These are phyloP conservation scores for Hyposoter dolosus DNA, from an alignment of 2,888 invertebrate species.

Conservation along the genomic window DNA sequence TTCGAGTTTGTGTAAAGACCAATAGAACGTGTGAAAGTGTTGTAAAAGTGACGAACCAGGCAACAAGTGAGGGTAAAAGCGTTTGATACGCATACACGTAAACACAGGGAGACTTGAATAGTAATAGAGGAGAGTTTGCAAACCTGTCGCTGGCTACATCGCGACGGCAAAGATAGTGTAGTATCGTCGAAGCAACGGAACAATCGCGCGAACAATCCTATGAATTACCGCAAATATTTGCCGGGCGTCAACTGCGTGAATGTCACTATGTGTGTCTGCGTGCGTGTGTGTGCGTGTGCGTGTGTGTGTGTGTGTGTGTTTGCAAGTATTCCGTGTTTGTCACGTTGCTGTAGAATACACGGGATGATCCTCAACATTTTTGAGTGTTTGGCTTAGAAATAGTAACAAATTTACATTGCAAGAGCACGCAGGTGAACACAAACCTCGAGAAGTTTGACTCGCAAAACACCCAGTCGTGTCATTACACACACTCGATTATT, in stretches of 20 bases:
- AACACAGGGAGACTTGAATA: constrained; percentile 35
- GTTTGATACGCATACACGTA: constrained; percentile 46
- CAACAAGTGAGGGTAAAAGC: constrained; percentile 48
- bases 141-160: constrained; percentile 35
- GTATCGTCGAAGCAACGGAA: constrained; percentile 57
- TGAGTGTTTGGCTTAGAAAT: constrained; percentile 75
- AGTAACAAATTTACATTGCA: constrained; percentile 76
- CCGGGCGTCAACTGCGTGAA: constrained; percentile 71
- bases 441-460: constrained; percentile 38
- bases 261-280: not conserved
- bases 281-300: not conserved
- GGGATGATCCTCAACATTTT: constrained; percentile 73
- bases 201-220: constrained; percentile 70
- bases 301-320: constrained; percentile 4
- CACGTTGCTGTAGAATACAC: constrained; percentile 32
- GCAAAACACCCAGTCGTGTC: constrained; percentile 4
- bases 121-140: constrained; percentile 42
- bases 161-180: constrained; percentile 47
- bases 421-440: constrained; percentile 36
- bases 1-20: constrained; percentile 28
- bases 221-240: constrained; percentile 77
- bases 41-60: constrained; percentile 47
- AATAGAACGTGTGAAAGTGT: constrained; percentile 40
- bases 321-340: not conserved
- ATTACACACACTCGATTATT: constrained; percentile 26